Percentiles rank a stretch among this genome's conserved stretches.
These are phyloP conservation scores for Neogobius melanostomus DNA, from an alignment of 2,113 vertebrate genomes.

Conservation along the genomic window DNA sequence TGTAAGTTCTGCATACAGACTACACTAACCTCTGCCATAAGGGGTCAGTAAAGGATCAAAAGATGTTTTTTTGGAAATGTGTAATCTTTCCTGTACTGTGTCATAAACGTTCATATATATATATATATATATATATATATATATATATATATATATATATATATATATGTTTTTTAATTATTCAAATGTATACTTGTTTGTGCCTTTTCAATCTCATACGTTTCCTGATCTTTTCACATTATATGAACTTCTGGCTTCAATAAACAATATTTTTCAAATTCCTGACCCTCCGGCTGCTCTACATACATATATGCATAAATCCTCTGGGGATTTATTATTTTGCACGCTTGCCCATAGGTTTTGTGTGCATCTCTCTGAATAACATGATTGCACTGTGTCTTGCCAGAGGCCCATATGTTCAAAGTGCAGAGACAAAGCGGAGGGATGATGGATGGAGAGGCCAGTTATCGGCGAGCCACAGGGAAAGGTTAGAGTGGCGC, in stretches of 20 bases:
- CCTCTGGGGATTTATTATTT: background rate
- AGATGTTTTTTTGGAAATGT: background rate
- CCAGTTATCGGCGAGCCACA: background rate
- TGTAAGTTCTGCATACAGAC: background rate
- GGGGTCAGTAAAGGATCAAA: background rate
- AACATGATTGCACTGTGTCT: background rate
- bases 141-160: no score
- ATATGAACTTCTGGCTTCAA: background rate
- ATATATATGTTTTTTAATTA: no score
- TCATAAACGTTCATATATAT: no score
- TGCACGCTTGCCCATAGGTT: background rate
- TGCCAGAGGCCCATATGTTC: background rate
- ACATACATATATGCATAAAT: background rate
- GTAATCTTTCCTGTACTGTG: no score
- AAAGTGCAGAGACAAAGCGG: conserved; percentile 2
- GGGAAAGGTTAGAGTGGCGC: conserved; percentile 1
- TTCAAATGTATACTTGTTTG: no score
- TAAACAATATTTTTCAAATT: background rate
- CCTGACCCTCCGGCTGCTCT: background rate
- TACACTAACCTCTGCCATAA: background rate
- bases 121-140: no score
- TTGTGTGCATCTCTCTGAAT: background rate
- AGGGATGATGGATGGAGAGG: conserved; percentile 2
- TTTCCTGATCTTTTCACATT: background rate
- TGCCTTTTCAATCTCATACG: no score